These are phyloP conservation scores for Aphis craccivora DNA, from an alignment of 1,140 invertebrate species.

Conservation along the genomic window DNA sequence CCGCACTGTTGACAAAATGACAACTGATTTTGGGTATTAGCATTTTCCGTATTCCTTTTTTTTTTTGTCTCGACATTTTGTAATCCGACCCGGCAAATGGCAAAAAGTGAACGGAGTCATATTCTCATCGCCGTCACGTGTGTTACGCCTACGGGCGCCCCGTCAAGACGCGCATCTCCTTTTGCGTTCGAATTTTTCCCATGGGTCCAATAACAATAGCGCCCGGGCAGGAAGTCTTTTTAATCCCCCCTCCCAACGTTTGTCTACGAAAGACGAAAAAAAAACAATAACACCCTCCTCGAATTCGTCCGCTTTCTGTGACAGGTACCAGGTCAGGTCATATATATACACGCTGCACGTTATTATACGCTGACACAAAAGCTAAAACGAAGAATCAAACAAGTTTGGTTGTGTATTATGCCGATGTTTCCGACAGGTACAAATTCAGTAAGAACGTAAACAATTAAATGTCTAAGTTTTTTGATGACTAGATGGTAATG, in stretches of 20 bases:
- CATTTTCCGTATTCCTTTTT: background rate
- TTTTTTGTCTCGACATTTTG: background rate
- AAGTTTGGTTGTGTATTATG: conserved; percentile 16
- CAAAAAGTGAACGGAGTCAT: conserved; percentile 56
- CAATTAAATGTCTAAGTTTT: background rate
- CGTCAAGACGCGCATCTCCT: conserved; percentile 42
- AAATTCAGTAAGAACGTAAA: background rate
- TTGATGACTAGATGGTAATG: background rate
- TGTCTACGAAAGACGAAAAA: conserved; percentile 30
- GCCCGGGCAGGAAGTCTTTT: conserved; percentile 55
- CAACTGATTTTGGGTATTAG: background rate
- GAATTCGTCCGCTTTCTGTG: background rate
- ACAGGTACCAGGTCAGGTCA: conserved; percentile 49
- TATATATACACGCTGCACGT: background rate
- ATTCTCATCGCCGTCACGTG: conserved; percentile 4
- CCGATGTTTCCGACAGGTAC: conserved; percentile 40
- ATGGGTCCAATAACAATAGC: conserved; percentile 50
- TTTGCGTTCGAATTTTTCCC: conserved; percentile 42
- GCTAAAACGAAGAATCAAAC: conserved; percentile 39
- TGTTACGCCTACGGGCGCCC: conserved; percentile 27
- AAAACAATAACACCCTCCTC: conserved; percentile 41
- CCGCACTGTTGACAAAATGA: background rate
- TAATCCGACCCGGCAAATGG: conserved; percentile 49
- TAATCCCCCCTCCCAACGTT: background rate
- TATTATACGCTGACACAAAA: conserved; percentile 6